Evolutionary conservation across 2,113 vertebrate species (phyloP), one percentile per base, ranked within the genome.

Genomic region (Triplophysa rosa): DNA sequence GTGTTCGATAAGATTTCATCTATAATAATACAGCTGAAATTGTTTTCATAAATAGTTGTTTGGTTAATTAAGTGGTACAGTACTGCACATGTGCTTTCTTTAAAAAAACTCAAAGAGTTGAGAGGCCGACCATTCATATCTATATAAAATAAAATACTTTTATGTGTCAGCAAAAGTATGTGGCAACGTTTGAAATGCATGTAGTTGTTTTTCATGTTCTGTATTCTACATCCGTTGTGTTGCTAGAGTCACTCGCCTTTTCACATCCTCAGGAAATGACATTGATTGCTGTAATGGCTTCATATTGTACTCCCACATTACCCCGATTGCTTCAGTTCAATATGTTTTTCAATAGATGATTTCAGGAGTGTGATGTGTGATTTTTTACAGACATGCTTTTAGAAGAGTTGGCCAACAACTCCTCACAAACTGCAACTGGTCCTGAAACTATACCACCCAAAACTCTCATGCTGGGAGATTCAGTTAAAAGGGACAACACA

Each of bases 331-430:
- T 26, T 8, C 2, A 29, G 19, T 58, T 21, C 3, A 59, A 8
- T 2, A 12, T 2, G n/a, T 13, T 26, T 8, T 13, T 29, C 1
- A 9, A 4, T 49, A 13, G 13, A 7, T 49, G 13, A n/a, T 2
- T 29, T 42, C 26, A 66, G 23, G n/a, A n/a, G 40, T 59, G 13
- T 24, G 37, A 14, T 4, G 21, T 42, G 21, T 54, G 47, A 24
- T 65, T 23, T 24, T 45, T 65, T 2, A 17, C 82, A 93, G 92
- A 93, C 84, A 67, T 89, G 75, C 88, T 93, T 56, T 73, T 93
- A 59, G 88, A 90, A 56, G 89, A 93, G 77, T 72, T 93, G 69
- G 87, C 87, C 17, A 21, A 84, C n/a, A 87, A 58, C 69, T 16
- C 87, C 11, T 26, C 49, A 7, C 21, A n/a, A 17, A 45, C 42